Conservation (phyloP, 1,140 invertebrate species). For the Centruroides sculpturatus region DNA sequence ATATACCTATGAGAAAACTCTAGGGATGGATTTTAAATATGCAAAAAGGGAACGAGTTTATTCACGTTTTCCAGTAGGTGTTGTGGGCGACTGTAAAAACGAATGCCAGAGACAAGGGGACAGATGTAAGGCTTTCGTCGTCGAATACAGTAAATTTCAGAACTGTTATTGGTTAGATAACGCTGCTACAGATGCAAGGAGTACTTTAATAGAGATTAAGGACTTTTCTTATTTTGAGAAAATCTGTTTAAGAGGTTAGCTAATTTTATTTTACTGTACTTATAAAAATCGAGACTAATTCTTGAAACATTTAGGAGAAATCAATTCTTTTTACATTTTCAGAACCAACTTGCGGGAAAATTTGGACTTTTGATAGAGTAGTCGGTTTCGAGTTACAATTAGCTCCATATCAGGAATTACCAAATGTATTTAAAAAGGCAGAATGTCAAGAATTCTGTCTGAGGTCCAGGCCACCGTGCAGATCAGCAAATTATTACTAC, state of each 20-base stretch:
- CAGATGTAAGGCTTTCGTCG: conserved; percentile 30
- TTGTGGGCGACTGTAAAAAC: conserved; percentile 31
- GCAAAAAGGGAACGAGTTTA: conserved; percentile 24
- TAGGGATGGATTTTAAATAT: conserved; percentile 21
- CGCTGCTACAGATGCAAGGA: conserved; percentile 26
- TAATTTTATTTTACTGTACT: not conserved
- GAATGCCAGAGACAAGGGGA: conserved; percentile 31
- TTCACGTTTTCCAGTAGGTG: conserved; percentile 27
- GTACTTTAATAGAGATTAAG: conserved; percentile 25
- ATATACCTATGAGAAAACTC: conserved; percentile 32
- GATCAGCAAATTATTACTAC: conserved; percentile 32
- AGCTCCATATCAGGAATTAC: conserved; percentile 26
- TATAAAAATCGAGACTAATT: not conserved
- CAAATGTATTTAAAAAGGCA: conserved; percentile 26
- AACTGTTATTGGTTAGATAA: conserved; percentile 33
- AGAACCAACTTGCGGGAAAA: conserved; percentile 31
- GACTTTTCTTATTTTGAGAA: conserved; percentile 37
- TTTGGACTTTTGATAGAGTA: conserved; percentile 37
- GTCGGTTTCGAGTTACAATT: conserved; percentile 32
- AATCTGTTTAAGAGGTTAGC: conserved; percentile 31
- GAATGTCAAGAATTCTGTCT: conserved; percentile 35
- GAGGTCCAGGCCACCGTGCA: conserved; percentile 28
- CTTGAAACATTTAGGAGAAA: not conserved
- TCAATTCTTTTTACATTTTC: conserved; percentile 3
- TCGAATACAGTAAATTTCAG: conserved; percentile 28